Base-by-base conservation (phyloP, 2,888 invertebrate genomes). In the Volucella bombylans region DNA sequence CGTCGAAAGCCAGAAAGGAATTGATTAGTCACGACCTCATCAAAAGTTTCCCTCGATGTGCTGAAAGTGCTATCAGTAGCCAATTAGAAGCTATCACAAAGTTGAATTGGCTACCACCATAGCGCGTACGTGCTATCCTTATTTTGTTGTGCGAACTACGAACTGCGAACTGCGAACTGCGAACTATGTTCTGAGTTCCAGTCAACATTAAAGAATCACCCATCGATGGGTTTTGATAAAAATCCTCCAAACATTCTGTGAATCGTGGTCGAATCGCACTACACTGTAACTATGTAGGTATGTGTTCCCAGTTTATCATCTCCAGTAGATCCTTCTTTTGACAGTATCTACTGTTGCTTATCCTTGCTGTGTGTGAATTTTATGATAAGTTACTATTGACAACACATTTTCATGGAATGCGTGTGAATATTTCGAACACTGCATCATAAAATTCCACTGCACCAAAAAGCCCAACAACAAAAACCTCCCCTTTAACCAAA, bases 1-100 rank as follows among this genome's bases (percentile, higher is more conserved):
- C 23, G 57, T 65, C 47, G 82, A 82, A 79, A 79, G 79, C 72
- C 68, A 68, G 82, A 57, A 73, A 64, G 43, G 64, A 81, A 76
- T 85, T 81, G 74, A 85, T 85, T 85, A 85, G 85, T 85, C 85
- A 85, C 80, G 85, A 85, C 76, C 85, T 85, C 76, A 85, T 85
- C 81, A 85, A 81, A 85, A 85, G 57, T 85, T 85, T 77, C 64
- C 64, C 73, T 79, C 73, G 61, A 45, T 72, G 59, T 72, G 49
- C 81, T 62, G 72, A 68, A 81, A 85, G 76, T 85, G 54, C 69
- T 69, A 81, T 85, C 85, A 76, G 72, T 76, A 85, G 71, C 76
- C 85, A 85, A 85, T 85, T 83, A 83, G 83, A 80, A 80, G 74
- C 83, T 83, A 83, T 83, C 80, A 80, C 49, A 69, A 83, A 83